Evolutionary conservation across 2,888 invertebrate species (phyloP).

Genomic region (Tethea ocularis): DNA sequence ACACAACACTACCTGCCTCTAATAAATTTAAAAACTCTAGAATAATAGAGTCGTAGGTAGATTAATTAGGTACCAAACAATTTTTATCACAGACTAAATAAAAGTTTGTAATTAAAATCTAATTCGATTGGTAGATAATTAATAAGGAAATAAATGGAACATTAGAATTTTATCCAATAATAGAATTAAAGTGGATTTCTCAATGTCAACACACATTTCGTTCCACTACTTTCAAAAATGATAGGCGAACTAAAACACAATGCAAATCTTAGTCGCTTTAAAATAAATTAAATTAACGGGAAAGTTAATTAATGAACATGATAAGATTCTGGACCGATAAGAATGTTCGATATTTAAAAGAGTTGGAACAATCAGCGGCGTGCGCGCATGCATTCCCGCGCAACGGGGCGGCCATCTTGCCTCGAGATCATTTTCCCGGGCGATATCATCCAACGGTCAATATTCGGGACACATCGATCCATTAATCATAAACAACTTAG

Average conservation of each 20-base stretch:
- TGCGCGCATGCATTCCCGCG: conserved; percentile 54
- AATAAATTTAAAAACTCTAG: too few relatives aligned
- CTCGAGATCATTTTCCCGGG: conserved; percentile 59
- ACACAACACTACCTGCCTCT: too few relatives aligned
- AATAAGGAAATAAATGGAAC: background rate
- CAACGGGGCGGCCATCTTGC: conserved; percentile 77
- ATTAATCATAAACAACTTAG: conserved; percentile 76
- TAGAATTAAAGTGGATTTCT: background rate
- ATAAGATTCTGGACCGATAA: conserved; percentile 1
- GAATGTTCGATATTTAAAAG: conserved; percentile 35
- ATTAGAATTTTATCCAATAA: background rate
- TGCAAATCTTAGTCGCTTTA: background rate
- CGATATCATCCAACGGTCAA: conserved; percentile 49
- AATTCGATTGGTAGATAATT: background rate
- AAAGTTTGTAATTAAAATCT: background rate
- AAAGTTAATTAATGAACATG: conserved; percentile 7
- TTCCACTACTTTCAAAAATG: conserved; percentile 2
- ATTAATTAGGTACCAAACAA: too few relatives aligned
- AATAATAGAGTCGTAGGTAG: too few relatives aligned
- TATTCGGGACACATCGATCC: conserved; percentile 69
- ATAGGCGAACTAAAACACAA: conserved; percentile 6
- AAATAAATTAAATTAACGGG: background rate
- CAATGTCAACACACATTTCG: background rate
- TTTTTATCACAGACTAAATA: background rate
- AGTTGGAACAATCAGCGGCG: conserved; percentile 37